Base-by-base conservation (phyloP, 2,113 vertebrate species). In the Merops nubicus region DNA sequence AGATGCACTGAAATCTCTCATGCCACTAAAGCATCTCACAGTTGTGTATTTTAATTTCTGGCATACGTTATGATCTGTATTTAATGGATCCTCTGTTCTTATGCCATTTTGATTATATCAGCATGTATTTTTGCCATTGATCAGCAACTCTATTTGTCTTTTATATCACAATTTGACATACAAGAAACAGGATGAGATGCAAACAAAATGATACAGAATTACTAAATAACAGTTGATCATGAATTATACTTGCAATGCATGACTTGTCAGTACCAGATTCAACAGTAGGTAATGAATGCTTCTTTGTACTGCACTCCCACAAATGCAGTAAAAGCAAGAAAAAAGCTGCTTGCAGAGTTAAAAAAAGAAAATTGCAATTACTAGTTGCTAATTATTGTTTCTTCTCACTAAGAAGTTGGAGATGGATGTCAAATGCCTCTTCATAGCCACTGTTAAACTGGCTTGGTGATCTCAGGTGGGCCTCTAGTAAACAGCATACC, bases 131-230 rank as follows among this genome's bases (percentile, higher is more conserved):
- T 60, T 75, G 38, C 74, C 47, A 93, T 56, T 88, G 78, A 95
- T 92, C 93, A 93, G 82, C 68, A 93, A 53, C 40, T 94, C 56
- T 47, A 75, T 67, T 96, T 94, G 72, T 81, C 73, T 95, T 94
- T 70, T 56, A 34, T 40, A 92, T 38, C 64, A 84, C 25, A 91
- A 64, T 81, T 92, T 88, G 76, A 89, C 83, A 96, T 63, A 87
- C 5, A 89, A 94, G 78, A 91, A 94, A 93, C 21, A 29, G 59
- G 63, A 94, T 21, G 56, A 91, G 50, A 92, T 67, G 31, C 56
- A 83, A 96, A 93, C 64, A 93, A 93, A 96, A 81, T 60, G 26
- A 72, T 60, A 86, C 0, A 72, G 90, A 86, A 92, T 83, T 91
- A 88, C 78, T 84, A 94, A 94, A 65, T 90, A 94, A 90, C 36